Base-by-base conservation (phyloP, 2,888 invertebrate genomes). In the Dorcus parallelipipedus region DNA sequence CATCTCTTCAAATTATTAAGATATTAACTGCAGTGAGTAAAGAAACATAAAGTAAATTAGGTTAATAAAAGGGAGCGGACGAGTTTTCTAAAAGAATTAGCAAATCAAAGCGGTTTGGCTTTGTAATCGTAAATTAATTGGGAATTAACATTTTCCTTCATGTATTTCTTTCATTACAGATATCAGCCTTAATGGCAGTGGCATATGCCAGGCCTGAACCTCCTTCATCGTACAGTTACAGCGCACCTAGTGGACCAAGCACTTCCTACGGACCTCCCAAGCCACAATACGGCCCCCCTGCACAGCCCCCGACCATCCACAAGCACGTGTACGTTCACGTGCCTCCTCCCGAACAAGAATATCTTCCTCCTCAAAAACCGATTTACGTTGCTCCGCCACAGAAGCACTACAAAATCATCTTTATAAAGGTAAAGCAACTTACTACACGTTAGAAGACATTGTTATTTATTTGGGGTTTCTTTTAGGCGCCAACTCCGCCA, bases 251-350 rank as follows among this genome's bases (percentile, higher is more conserved):
- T 68, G 81, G 83, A 9, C 78, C 79, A 2, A 73, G 74, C 49
- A 67, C 70, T 43, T 69, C 73, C 26, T 80, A 79, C 63, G 81
- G 82, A 8, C 80, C 81, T 2, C 87, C 87, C 2, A 78, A 83
- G 0, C 84, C 86, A 2, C 84, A 85, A 67, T 90, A 90, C 70
- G 90, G 89, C 14, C 84, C 88, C 6, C 90, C 90, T 1, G 81
- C 83, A 62, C 88, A 86, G 71, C 86, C 86, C 59, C 89, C 91
- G 55, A 88, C 91, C 42, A 86, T 93, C 52, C 93, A 93, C 79
- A 94, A 94, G 75, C 93, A 93, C 75, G 93, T 94, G 9, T 94
- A 93, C 80, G 93, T 94, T 14, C 93, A 93, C 77, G 92, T 93
- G 14, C 93, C 93, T 50, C 93, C 93, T 56, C 92, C 93, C 70